Conservation (phyloP, 2,113 vertebrate genomes). For the Donacobius atricapilla region DNA sequence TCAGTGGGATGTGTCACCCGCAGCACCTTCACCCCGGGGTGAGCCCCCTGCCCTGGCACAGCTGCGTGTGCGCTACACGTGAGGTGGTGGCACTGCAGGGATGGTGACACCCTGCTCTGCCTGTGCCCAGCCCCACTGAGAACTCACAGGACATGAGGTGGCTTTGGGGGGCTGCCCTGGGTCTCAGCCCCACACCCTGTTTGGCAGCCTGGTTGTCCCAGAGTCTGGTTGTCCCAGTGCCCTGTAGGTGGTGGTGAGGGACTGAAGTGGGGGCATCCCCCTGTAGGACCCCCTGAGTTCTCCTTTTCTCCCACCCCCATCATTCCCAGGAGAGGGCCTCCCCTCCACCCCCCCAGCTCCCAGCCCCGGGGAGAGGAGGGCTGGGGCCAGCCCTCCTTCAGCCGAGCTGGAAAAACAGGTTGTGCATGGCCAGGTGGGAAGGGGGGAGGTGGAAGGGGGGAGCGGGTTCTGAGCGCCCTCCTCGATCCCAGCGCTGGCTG, state of each 20-base stretch:
- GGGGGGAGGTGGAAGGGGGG: not conserved
- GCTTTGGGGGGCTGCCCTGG: not conserved
- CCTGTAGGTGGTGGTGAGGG: rapidly evolving
- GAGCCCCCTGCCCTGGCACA: not conserved
- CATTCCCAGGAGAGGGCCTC: not conserved
- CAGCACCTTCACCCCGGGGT: not conserved
- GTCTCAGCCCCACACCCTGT: not conserved
- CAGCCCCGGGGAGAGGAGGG: not conserved
- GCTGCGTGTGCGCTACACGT: rapidly evolving
- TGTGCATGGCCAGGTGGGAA: not conserved
- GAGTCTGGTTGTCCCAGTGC: not conserved
- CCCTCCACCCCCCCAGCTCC: not conserved
- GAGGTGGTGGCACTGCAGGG: not conserved
- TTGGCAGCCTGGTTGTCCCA: no score
- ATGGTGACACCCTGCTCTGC: not conserved
- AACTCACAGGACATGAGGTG: rapidly evolving
- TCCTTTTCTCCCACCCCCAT: not conserved
- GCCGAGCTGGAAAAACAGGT: slow-evolving; percentile 53
- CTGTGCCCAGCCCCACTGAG: not conserved
- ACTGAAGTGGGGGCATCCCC: not conserved
- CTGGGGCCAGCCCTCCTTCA: not conserved
- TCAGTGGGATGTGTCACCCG: not conserved
- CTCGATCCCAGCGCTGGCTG: not conserved
- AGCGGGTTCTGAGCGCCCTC: not conserved
- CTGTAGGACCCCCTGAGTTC: not conserved